Evolutionary conservation across 2,797 vertebrate genomes (phyloP).

Genomic region (Paramormyrops hopkinsi): DNA sequence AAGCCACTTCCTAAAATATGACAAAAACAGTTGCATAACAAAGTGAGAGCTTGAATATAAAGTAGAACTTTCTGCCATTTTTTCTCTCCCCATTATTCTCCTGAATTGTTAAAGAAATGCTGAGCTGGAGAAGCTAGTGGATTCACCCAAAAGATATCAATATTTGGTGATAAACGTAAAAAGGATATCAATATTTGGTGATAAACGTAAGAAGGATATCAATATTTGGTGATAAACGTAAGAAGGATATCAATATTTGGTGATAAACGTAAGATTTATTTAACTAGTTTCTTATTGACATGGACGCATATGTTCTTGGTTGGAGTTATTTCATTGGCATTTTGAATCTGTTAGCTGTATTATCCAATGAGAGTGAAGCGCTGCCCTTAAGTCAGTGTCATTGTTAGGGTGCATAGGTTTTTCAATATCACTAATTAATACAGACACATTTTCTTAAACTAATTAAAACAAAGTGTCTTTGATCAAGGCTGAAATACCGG

Average conservation of each 20-base stretch:
- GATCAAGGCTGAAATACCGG: background rate
- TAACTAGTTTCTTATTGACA: background rate
- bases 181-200: background rate
- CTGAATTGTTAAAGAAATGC: background rate
- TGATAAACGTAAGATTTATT: background rate
- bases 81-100: background rate
- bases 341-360: background rate
- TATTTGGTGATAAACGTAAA: background rate
- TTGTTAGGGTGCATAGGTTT: background rate
- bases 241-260: background rate
- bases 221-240: background rate
- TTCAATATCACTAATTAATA: background rate
- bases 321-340: background rate
- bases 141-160: background rate
- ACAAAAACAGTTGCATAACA: background rate
- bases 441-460: background rate
- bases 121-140: background rate
- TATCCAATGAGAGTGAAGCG: background rate
- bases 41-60: background rate
- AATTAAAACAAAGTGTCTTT: background rate
- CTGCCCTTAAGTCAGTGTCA: background rate
- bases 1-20: conserved; percentile 1
- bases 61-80: background rate
- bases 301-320: background rate
- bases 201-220: background rate